A percentile compares a stretch with the other conserved stretches of the same genome.
phyloP scores from a whole-genome alignment of 2,888 invertebrate species.

The Nephrotoma flavescens region DNA sequence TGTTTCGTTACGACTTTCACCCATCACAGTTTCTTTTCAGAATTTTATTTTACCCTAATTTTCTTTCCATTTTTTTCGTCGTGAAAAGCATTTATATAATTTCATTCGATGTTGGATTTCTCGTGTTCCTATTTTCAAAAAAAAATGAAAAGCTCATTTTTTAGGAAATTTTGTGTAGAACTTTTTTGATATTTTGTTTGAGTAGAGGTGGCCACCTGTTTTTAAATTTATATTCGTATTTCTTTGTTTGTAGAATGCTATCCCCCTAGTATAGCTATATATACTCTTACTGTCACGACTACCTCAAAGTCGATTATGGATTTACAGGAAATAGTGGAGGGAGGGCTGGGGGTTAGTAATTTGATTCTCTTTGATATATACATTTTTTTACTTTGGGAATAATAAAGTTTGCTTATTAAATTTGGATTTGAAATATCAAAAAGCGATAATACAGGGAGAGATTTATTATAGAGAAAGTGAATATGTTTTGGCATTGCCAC shows the following conservation, averaged over 20 bases:
- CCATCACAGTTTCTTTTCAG: not conserved
- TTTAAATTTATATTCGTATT: not conserved
- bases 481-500: not conserved
- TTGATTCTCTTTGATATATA: not conserved
- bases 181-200: not conserved
- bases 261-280: not conserved
- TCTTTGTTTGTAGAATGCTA: not conserved
- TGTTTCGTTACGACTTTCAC: not conserved
- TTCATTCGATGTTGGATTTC: not conserved
- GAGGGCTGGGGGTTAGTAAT: not conserved
- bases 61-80: not conserved
- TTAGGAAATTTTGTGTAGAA: not conserved
- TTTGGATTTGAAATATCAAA: not conserved
- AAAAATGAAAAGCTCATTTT: not conserved
- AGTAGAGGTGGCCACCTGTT: not conserved
- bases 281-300: not conserved
- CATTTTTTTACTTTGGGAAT: not conserved
- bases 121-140: not conserved
- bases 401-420: not conserved
- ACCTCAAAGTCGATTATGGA: not conserved
- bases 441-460: not conserved
- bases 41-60: not conserved
- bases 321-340: not conserved
- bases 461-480: not conserved
- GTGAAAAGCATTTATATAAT: not conserved